A percentile compares a stretch with the other conserved stretches of the same genome.
Evolutionary conservation across 1,140 invertebrate genomes (phyloP).

Genomic region (Eurosta solidaginis): DNA sequence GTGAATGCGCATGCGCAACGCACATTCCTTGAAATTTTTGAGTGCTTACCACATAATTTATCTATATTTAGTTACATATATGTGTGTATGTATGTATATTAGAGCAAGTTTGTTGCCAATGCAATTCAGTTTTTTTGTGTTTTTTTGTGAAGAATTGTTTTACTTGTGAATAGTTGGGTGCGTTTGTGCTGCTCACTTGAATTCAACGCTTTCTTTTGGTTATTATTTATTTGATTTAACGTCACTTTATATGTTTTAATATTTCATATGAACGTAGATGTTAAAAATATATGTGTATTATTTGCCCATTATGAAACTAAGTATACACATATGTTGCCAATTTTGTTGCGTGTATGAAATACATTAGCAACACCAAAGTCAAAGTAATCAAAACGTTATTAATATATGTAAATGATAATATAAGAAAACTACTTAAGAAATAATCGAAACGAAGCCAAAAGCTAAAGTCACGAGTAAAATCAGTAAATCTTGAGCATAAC

Average conservation of each 20-base stretch:
- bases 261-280: not conserved
- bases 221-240: slow-evolving; percentile 10
- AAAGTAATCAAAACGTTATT: not conserved
- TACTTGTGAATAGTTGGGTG: not conserved
- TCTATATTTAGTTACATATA: no score
- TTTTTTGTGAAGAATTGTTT: not conserved
- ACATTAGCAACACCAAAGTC: no score
- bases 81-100: not conserved
- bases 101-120: no score
- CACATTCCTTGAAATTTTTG: not conserved
- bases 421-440: not conserved
- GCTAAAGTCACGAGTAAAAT: not conserved
- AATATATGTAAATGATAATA: slow-evolving; percentile 7
- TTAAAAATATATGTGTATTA: not conserved
- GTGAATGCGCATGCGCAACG: slow-evolving; percentile 17
- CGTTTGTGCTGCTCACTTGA: not conserved
- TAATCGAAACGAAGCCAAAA: not conserved
- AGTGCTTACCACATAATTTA: no score
- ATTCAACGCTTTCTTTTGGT: not conserved
- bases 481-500: slow-evolving; percentile 1
- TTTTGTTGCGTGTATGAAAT: no score
- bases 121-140: no score
- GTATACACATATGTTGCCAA: not conserved
- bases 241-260: not conserved
- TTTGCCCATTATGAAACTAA: not conserved